Base-by-base conservation (phyloP, 1,140 invertebrate genomes). In the Saccostrea cuccullata region DNA sequence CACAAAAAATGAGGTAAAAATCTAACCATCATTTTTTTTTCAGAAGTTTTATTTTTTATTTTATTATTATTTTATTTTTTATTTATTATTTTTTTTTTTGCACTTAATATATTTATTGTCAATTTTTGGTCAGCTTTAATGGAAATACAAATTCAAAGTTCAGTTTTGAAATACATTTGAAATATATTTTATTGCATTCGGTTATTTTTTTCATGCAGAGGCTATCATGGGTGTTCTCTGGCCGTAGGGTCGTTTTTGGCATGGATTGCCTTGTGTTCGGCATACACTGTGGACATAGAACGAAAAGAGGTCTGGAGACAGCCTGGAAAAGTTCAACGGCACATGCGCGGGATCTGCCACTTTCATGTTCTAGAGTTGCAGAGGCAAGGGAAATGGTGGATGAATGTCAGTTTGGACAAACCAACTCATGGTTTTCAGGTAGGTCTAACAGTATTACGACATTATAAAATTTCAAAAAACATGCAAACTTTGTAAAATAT, bases 331-430 rank as follows among this genome's bases (percentile, higher is more conserved):
- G 58, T 20, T n/a, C 58, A 64, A 20, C 58, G 58, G 15, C 58
- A 64, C 58, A 64, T 64, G 58, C 58, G 58, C 58, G 58, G 58
- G 58, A 64, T 64, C 58, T 64, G 58, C n/a, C 58, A 64, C 58
- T 64, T 64, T 17, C 58, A 64, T 1, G 17, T 64, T 64, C 58
- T 64, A n/a, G 58, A 64, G 17, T n/a, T 64, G 58, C 58, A 64
- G n/a, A 17, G 58, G n/a, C 17, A 17, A 64, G 58, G 17, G 3
- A 64, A 64, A n/a, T 64, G 58, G 58, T 64, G 58, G 58, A 64
- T 64, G 58, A 64, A 64, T n/a, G 58, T 64, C 58, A 64, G 58
- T 64, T 64, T 64, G 17, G 58, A 64, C 58, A 64, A 64, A 64
- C 58, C 15, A 64, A 64, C 58, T 20, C 17, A 64, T 20, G 58